Evolutionary conservation across 2,797 vertebrate genomes (phyloP).

Genomic region (Pipistrellus kuhlii): DNA sequence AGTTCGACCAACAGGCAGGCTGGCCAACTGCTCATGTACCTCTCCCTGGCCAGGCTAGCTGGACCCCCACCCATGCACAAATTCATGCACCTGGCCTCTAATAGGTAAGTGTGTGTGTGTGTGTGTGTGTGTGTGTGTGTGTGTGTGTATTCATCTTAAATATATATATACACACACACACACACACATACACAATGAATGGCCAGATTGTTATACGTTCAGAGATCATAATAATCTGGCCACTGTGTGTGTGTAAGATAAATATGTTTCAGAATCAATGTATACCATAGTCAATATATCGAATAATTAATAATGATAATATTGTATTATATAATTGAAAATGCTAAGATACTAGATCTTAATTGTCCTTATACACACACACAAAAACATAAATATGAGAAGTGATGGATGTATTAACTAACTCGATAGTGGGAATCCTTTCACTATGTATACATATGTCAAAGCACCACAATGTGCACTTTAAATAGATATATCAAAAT

Average conservation of each 20-base stretch:
- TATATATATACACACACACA: too few relatives aligned
- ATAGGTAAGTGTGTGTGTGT: too few relatives aligned
- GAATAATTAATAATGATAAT: background rate
- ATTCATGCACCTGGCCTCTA: too few relatives aligned
- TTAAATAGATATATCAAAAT: background rate
- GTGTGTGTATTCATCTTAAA: background rate
- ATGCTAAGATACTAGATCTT: background rate
- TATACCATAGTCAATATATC: background rate
- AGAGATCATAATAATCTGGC: too few relatives aligned
- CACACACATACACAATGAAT: too few relatives aligned
- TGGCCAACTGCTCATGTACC: too few relatives aligned
- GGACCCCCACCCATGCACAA: too few relatives aligned
- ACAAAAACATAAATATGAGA: background rate
- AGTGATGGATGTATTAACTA: background rate
- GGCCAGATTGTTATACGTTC: too few relatives aligned
- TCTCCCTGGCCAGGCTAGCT: too few relatives aligned
- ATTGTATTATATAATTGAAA: background rate
- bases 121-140: background rate
- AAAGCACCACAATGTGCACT: background rate
- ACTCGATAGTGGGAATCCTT: background rate
- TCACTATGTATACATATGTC: background rate
- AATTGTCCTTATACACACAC: background rate
- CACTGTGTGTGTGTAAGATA: background rate
- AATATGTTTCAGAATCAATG: background rate
- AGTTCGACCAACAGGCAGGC: too few relatives aligned